These are phyloP conservation scores for Scrobipalpa costella DNA, from an alignment of 2,888 invertebrate genomes.

Conservation along the genomic window DNA sequence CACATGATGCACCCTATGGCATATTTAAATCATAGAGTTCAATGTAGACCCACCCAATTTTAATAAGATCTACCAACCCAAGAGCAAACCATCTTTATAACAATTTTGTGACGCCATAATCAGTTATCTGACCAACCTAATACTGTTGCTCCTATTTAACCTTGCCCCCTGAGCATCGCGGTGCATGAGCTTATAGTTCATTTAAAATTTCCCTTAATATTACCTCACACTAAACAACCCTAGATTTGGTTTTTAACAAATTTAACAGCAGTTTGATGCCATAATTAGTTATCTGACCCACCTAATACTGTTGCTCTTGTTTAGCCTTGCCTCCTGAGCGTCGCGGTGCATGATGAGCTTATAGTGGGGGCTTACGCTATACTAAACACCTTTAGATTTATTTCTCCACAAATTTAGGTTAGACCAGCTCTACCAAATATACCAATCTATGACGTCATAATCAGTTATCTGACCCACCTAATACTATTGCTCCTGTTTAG, in stretches of 20 bases:
- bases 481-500: conserved; percentile 94
- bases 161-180: conserved; percentile 83
- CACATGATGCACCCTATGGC: no score
- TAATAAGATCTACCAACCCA: no score
- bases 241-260: no score
- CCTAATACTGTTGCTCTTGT: conserved; percentile 68
- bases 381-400: no score
- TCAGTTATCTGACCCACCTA: conserved; percentile 82
- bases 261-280: not conserved
- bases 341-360: conserved; percentile 82
- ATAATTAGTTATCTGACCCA: conserved; percentile 35
- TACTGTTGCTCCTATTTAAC: conserved; percentile 93
- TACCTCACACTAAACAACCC: no score
- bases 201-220: no score
- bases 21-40: no score
- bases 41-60: no score
- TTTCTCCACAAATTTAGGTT: no score
- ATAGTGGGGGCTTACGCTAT: conserved; percentile 78
- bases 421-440: not conserved
- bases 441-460: not conserved
- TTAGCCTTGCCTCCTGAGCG: conserved; percentile 84
- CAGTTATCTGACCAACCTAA: conserved; percentile 84
- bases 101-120: not conserved
- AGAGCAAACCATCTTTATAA: no score
- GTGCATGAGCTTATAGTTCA: conserved; percentile 81